phyloP scores from a whole-genome alignment of 2,797 vertebrate species.

The Platyrinchus mystaceus region DNA sequence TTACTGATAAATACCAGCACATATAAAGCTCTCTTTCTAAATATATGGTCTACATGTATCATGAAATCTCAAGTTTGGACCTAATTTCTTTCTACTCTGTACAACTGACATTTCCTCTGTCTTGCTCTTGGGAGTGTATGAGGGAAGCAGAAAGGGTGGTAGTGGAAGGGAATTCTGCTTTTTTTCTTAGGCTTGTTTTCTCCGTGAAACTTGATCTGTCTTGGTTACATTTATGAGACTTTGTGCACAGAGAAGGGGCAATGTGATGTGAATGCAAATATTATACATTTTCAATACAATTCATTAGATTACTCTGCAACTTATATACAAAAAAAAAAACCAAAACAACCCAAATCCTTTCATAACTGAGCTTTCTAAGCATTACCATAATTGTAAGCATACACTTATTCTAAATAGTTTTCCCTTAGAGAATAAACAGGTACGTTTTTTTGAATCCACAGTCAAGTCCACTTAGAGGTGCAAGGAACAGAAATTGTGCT shows the following conservation, averaged over 20 bases:
- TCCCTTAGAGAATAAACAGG: slow-evolving; percentile 50
- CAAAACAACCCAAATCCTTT: background rate
- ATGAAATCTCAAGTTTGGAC: background rate
- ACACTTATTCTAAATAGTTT: slow-evolving; percentile 25
- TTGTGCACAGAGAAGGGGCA: slow-evolving; percentile 47
- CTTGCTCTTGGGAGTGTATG: background rate
- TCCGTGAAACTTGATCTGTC: slow-evolving; percentile 53
- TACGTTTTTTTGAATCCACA: background rate
- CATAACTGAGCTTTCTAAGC: background rate
- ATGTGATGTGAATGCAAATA: slow-evolving; percentile 60
- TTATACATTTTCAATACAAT: slow-evolving; percentile 66
- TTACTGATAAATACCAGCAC: background rate
- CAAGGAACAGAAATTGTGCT: slow-evolving; percentile 49
- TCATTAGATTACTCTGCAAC: slow-evolving; percentile 64
- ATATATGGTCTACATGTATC: background rate
- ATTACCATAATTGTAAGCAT: slow-evolving; percentile 41
- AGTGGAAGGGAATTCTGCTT: slow-evolving; percentile 4
- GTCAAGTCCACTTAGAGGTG: slow-evolving; percentile 54
- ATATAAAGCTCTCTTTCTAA: background rate
- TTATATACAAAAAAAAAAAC: background rate
- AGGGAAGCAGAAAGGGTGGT: background rate
- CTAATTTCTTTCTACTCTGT: background rate
- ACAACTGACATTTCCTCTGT: background rate
- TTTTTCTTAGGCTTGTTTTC: slow-evolving; percentile 26
- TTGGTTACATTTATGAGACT: slow-evolving; percentile 50